phyloP scores from a whole-genome alignment of 2,113 vertebrate species.

The Panthera tigris region DNA sequence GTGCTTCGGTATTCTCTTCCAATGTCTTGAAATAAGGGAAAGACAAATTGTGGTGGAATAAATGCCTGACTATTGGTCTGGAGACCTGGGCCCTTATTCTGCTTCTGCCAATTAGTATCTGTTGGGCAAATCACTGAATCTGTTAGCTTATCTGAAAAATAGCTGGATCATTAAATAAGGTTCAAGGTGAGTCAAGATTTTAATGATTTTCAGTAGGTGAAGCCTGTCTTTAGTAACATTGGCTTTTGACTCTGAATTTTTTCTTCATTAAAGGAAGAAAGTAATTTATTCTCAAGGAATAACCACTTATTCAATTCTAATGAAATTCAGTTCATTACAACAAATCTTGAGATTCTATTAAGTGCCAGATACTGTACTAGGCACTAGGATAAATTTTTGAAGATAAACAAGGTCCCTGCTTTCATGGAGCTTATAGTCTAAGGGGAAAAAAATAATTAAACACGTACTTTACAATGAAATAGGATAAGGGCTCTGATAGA shows the following conservation, averaged over 20 bases:
- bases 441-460: neutral
- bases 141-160: neutral
- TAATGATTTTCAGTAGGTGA: neutral
- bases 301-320: neutral
- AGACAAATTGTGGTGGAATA: neutral
- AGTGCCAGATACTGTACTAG: neutral
- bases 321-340: neutral
- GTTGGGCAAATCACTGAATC: neutral
- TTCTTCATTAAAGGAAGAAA: conserved; percentile 24
- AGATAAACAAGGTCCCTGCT: neutral
- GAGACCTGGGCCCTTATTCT: neutral
- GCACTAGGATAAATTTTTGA: neutral
- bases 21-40: neutral
- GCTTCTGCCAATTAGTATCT: neutral
- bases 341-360: neutral
- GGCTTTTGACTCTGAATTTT: neutral
- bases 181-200: neutral
- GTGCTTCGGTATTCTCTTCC: neutral
- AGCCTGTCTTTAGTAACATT: neutral
- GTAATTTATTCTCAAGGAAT: neutral
- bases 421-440: neutral
- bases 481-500: neutral
- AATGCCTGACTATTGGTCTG: neutral
- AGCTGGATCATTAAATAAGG: neutral
- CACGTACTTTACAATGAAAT: neutral